Percentiles rank a stretch among this genome's conserved stretches.
phyloP scores from a whole-genome alignment of 2,797 vertebrate species.

The Meda fulgida region DNA sequence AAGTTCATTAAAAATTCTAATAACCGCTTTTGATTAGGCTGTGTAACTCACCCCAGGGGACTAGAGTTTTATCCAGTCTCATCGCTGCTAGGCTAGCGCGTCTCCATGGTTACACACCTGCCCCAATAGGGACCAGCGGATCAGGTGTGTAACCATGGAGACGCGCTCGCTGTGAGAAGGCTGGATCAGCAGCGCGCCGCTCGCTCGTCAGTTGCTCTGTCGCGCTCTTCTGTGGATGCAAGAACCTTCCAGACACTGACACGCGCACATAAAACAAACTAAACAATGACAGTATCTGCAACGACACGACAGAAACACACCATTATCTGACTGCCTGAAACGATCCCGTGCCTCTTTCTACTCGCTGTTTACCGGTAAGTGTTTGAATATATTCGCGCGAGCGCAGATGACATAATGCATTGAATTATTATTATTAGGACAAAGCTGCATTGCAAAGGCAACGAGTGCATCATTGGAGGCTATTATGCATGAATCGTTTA shows the following conservation, averaged over 20 bases:
- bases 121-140: conserved; percentile 34
- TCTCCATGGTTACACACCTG: conserved; percentile 45
- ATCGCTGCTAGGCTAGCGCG: not conserved
- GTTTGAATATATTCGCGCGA: conserved; percentile 22
- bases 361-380: conserved; percentile 76
- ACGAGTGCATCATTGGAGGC: not conserved
- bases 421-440: not conserved
- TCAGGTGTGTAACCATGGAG: conserved; percentile 68
- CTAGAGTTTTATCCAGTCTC: not conserved
- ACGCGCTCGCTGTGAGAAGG: conserved; percentile 50
- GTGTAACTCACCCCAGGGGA: conserved; percentile 28
- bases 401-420: not conserved
- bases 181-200: conserved; percentile 26
- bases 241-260: conserved; percentile 61
- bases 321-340: conserved; percentile 75
- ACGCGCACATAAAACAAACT: conserved; percentile 60
- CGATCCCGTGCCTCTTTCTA: conserved; percentile 65
- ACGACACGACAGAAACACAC: conserved; percentile 66
- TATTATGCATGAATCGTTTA: not conserved
- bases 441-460: conserved; percentile 4
- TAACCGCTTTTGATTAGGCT: conserved; percentile 46
- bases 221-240: conserved; percentile 70
- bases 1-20: conserved; percentile 55
- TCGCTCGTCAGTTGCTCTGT: conserved; percentile 47
- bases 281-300: conserved; percentile 77